Percentiles rank a stretch among this genome's conserved stretches.
Conservation (phyloP, 2,888 invertebrate genomes). For the Archaeoteleia sp. region DNA sequence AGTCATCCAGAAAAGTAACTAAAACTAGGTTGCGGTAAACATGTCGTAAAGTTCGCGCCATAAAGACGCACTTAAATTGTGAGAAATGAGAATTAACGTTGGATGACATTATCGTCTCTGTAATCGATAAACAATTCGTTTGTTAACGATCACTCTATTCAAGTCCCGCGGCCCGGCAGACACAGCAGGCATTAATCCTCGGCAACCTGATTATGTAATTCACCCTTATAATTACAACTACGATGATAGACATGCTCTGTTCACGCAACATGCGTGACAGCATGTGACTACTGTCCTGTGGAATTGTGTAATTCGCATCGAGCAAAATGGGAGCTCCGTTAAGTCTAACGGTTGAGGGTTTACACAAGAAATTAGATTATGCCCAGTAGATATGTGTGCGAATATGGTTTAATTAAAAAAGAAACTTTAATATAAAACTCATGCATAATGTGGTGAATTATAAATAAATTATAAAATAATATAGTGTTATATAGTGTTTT, state of each 20-base stretch:
- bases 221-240: constrained; percentile 33
- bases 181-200: constrained; percentile 30
- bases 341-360: constrained; percentile 20
- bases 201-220: constrained; percentile 41
- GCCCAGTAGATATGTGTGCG: constrained; percentile 28
- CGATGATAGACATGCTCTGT: constrained; percentile 15
- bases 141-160: constrained; percentile 34
- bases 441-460: too few species aligned
- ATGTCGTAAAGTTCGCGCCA: not conserved
- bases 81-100: constrained; percentile 12
- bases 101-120: constrained; percentile 18
- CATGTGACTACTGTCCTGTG: constrained; percentile 10
- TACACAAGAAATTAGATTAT: constrained; percentile 22
- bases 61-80: constrained; percentile 5
- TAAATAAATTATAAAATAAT: too few species aligned
- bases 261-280: constrained; percentile 15
- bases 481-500: too few species aligned
- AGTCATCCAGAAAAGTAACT: too few species aligned
- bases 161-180: constrained; percentile 18
- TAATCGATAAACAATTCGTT: constrained; percentile 37
- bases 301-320: constrained; percentile 31
- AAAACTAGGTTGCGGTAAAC: too few species aligned
- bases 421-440: too few species aligned
- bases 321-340: constrained; percentile 31
- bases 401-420: too few species aligned